Evolutionary conservation across 1,140 invertebrate species (phyloP), one percentile per base, ranked within the genome.

Genomic region (Drosophila parvula): DNA sequence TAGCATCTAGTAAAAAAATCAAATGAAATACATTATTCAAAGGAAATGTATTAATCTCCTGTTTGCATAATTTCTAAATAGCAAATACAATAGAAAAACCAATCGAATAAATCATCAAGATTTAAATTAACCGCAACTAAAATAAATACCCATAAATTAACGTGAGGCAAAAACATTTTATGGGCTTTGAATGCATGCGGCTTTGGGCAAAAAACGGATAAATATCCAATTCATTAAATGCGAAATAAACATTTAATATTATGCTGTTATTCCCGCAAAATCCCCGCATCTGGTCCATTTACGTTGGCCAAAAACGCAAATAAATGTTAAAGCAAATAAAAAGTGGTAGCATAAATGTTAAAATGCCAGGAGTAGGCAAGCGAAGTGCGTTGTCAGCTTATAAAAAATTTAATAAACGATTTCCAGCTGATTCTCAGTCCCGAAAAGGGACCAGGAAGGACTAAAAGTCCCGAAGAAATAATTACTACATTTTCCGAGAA

Each of bases 401-500:
- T 58, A 59, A 69, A 76, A 73, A 61, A 70, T 68, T 10, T 38
- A 57, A 43, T 48, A 44, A 69, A 57, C 36, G 30, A 27, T 67
- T 60, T 74, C 40, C 28, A 61, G 34, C 38, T 55, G 32, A 30
- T 65, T 62, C n/a, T 10, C 36, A 43, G 34, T 16, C 28, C 22
- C n/a, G 50, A 27, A 10, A 44, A 38, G 14, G 41, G 12, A 28
- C 11, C 32, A 44, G 32, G 38, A 40, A 47, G 61, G 57, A 51
- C 58, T 60, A 45, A 68, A 74, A 53, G 47, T 60, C 65, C 65
- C 59, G 32, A 58, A 56, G 48, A 76, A 58, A 71, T 63, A 77
- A 81, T 78, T 53, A 81, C 48, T 41, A 36, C 48, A 71, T 65
- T 61, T 58, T 58, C 44, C 30, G 18, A 27, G 34, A 48, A 59